A percentile compares a stretch with the other conserved stretches of the same genome.
phyloP scores from a whole-genome alignment of 2,113 vertebrate genomes.

The Orthochromis malagaraziensis region DNA sequence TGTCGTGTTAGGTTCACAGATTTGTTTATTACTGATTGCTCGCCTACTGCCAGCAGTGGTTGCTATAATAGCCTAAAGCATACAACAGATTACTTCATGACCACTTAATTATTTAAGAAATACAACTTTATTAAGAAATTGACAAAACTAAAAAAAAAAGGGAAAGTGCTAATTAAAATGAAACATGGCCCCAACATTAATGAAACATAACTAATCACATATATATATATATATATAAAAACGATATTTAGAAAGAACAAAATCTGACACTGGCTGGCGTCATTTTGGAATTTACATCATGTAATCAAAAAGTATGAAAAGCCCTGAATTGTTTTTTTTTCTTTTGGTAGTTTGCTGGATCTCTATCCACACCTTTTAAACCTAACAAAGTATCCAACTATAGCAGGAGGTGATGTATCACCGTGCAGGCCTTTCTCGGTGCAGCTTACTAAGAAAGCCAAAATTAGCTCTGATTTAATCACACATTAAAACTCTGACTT shows the following conservation, averaged over 20 bases:
- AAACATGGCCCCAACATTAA: constrained; percentile 69
- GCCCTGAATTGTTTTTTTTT: constrained; percentile 32
- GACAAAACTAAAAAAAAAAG: constrained; percentile 70
- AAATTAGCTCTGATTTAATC: constrained; percentile 4
- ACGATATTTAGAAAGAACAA: constrained; percentile 51
- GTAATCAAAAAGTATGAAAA: constrained; percentile 39
- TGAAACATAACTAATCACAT: constrained; percentile 61
- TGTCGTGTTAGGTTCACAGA: background rate
- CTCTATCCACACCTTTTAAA: background rate
- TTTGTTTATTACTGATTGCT: background rate
- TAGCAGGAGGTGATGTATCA: background rate
- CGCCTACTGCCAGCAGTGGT: background rate
- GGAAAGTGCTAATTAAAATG: constrained; percentile 75
- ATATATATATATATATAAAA: constrained; percentile 43
- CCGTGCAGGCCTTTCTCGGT: constrained; percentile 1
- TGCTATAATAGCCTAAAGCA: background rate
- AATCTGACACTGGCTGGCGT: constrained; percentile 55
- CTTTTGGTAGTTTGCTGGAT: constrained; percentile 19
- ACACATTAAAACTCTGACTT: constrained; percentile 1
- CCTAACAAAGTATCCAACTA: background rate
- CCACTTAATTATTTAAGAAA: constrained; percentile 60
- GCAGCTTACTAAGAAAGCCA: background rate
- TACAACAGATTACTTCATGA: constrained; percentile 51
- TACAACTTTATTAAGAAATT: constrained; percentile 77
- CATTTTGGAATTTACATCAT: constrained; percentile 43